Base-by-base conservation (phyloP, 2,888 invertebrate genomes). In the Macrosoma leucophasiata region DNA sequence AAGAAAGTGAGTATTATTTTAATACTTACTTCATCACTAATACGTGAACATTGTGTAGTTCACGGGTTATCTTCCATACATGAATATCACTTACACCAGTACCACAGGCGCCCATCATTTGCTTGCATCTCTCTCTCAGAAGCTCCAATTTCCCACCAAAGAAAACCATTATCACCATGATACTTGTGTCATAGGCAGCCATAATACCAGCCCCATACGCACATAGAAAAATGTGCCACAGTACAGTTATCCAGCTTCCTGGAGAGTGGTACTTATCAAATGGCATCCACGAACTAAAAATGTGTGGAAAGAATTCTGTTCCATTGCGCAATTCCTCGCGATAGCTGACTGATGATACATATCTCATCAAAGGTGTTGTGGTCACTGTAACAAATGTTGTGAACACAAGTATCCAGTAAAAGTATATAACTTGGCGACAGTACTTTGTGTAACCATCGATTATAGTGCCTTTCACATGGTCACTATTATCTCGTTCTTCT, bases 231-330 rank as follows among this genome's bases (percentile, higher is more conserved):
- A 44, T 39, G 35, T 81, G 79, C 66, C 69, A 70, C 0, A 58
- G 10, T 4, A 77, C 57, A 2, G 71, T 74, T 1, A 76, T 51
- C 74, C 74, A 81, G 24, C 52, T 55, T 4, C 77, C 77, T 5
- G 78, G 76, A 5, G 55, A 58, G 17, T 58, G 51, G 31, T 75
- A 57, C 33, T 78, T 78, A 37, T 81, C 67, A 43, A 74, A 61
- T 1, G 79, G 78, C 56, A 72, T 58, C 78, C 78, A 82, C 9
- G 79, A 67, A 35, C 75, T 79, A 20, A 75, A 75, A 12, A 82
- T 75, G 25, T 78, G 81, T 0, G 74, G 74, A 47, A 78, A 81
- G 0, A 41, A 17, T 42, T 72, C 71, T 1, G 63, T 63, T 3
- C 72, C 78, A 43, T 72, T 72, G 1, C 33, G 52, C 12, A 72